Evolutionary conservation across 2,797 vertebrate genomes (phyloP), one percentile per base, ranked within the genome.

Genomic region (Rhynchotus rufescens): DNA sequence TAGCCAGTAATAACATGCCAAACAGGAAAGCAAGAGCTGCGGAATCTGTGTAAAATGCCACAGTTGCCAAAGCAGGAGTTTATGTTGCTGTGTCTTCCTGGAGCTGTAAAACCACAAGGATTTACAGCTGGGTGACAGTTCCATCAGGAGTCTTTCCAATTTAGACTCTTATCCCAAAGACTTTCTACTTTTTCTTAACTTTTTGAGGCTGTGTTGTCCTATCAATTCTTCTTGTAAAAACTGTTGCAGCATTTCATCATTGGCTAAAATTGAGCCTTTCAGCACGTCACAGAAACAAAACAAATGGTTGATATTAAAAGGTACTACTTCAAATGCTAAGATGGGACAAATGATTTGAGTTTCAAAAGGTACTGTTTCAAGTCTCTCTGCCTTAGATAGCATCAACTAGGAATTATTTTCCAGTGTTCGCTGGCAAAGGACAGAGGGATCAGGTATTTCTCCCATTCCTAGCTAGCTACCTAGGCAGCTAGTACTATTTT

Each of bases 1-100:
- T 86, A 75, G 85, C 93, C 96, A 32, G 14, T 91, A 81, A 73
- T 93, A 93, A 79, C 44, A 90, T 71, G 79, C 74, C 90, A 84
- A 44, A 94, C 80, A 81, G 49, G 92, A 84, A 81, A 65, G 52
- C 32, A 42, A 84, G 30, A 90, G 79, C 64, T 88, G 69, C 66
- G 54, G 88, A 89, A 88, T 92, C 69, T 88, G 75, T 83, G 62
- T 51, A 62, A 94, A 92, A 62, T 73, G 25, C 51, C 8, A 4
- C 84, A 79, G 93, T 86, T 78, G 68, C 84, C 84, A 91, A 75
- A 80, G 76, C 1, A 1, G 88, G 60, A 62, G 12, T 90, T 86
- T 68, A 93, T 93, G 92, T 61, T 94, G 72, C 92, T 76, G 3
- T 56, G 74, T 90, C 77, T 92, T 90, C 71, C n/a, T 74, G 44